These are phyloP conservation scores for Linnaemya vulpina DNA, from an alignment of 2,888 invertebrate genomes.

Conservation along the genomic window DNA sequence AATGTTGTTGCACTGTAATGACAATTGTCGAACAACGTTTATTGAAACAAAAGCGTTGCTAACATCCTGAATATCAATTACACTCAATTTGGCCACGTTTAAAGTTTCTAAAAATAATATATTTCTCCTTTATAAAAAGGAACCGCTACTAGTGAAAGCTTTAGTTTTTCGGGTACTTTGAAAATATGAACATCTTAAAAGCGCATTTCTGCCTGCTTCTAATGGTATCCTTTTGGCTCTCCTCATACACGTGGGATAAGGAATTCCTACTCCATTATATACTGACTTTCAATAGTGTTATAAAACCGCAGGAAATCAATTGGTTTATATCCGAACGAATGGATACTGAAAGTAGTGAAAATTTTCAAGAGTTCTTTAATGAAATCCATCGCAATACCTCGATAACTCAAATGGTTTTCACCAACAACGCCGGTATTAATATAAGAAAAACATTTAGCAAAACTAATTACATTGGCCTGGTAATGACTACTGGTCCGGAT, in stretches of 20 bases:
- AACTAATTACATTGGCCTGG: constrained; percentile 73
- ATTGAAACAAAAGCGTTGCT: background rate
- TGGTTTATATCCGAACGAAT: constrained; percentile 52
- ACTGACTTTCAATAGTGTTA: background rate
- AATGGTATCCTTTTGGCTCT: background rate
- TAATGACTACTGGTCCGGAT: constrained; percentile 76
- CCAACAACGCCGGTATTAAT: background rate
- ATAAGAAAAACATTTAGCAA: constrained; percentile 23
- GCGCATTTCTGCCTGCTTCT: background rate
- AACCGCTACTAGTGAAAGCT: background rate
- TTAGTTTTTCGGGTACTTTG: constrained; percentile 9
- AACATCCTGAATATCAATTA: background rate
- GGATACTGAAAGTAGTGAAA: constrained; percentile 4
- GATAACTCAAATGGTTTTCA: constrained; percentile 34
- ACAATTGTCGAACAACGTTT: background rate
- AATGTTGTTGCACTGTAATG: too few relatives aligned
- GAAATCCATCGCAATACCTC: constrained; percentile 19
- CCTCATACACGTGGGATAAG: constrained; percentile 20
- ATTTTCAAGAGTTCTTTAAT: constrained; percentile 35
- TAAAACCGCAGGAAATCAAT: constrained; percentile 27
- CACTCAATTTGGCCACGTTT: background rate
- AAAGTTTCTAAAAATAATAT: background rate
- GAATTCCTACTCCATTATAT: constrained; percentile 23
- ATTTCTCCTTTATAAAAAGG: background rate
- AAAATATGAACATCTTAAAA: constrained; percentile 36